Evolutionary conservation across 2,888 invertebrate species (phyloP), one percentile per base, ranked within the genome.

Genomic region (Prenolepis imparis): DNA sequence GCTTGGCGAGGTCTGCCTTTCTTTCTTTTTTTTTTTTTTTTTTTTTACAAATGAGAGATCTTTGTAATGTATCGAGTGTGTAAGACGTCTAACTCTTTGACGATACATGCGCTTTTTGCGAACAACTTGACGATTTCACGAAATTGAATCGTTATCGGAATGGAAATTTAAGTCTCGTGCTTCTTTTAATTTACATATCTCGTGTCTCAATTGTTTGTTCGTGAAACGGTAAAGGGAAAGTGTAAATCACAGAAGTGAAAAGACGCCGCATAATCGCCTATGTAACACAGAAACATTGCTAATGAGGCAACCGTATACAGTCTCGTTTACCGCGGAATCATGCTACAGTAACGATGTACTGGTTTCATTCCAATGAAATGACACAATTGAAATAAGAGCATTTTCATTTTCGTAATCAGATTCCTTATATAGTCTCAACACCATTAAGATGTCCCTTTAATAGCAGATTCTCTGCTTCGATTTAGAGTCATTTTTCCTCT

Each of bases 201-300:
- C 4, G n/a, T 41, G 18, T 67, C 52, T 68, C 18, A 48, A 67
- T 24, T 24, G 18, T 12, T 24, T 24, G 18, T 12, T 21, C 52
- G 55, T 9, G 28, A 9, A 70, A 21, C 18, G 15, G 68, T 21
- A 15, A 36, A 48, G 36, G 44, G 70, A 80, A 80, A 80, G 78
- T 80, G 59, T 24, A 48, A 80, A 59, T 80, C 59, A 24, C 68
- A 68, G 21, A 61, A 80, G 70, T 68, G 70, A 68, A 70, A 70
- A 80, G 52, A 52, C n/a, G 44, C 32, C 78, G 21, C 48, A 59
- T 44, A 70, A 70, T 80, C 70, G 70, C 24, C 36, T n/a, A 52
- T 70, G 24, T 48, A 70, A 24, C 70, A 70, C 36, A 70, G 59
- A 80, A 80, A 70, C 70, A 36, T 70, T 44, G 68, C 41, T 78